Conservation (phyloP, 2,797 vertebrate genomes). For the Danionella dracula region DNA sequence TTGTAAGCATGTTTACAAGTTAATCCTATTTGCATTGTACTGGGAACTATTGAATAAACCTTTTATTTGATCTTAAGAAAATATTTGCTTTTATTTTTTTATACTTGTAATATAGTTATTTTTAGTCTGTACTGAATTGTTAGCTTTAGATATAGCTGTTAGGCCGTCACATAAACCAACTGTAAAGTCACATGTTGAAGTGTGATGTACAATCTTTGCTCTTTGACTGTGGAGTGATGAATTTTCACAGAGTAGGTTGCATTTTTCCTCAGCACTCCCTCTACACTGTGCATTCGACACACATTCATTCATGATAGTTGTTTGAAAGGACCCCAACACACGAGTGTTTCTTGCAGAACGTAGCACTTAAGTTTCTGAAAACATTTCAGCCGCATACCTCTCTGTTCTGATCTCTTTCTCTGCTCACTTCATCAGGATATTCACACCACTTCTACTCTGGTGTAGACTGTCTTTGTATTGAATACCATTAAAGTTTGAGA, state of each 20-base stretch:
- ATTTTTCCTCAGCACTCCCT: background rate
- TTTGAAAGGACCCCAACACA: background rate
- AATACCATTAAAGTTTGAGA: background rate
- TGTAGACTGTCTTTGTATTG: background rate
- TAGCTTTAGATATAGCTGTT: too few species aligned
- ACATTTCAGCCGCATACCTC: background rate
- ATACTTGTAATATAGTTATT: too few species aligned
- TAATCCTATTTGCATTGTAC: too few species aligned
- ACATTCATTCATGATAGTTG: background rate
- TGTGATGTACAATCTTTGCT: too few species aligned
- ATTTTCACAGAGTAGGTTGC: background rate
- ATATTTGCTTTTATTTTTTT: too few species aligned
- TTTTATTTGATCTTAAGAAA: too few species aligned
- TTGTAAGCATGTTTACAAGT: too few species aligned
- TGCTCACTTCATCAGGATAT: background rate
- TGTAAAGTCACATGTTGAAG: too few species aligned
- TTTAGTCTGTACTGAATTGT: too few species aligned
- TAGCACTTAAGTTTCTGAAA: background rate
- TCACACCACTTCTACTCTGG: slow-evolving; percentile 5
- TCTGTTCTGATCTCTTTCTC: background rate
- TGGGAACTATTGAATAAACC: too few species aligned
- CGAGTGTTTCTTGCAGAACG: background rate
- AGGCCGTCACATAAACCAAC: too few species aligned
- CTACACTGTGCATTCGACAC: background rate
- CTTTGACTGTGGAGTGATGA: too few species aligned